These are phyloP conservation scores for Boulengeromyrus knoepffleri DNA, from an alignment of 2,113 vertebrate species.

Conservation along the genomic window DNA sequence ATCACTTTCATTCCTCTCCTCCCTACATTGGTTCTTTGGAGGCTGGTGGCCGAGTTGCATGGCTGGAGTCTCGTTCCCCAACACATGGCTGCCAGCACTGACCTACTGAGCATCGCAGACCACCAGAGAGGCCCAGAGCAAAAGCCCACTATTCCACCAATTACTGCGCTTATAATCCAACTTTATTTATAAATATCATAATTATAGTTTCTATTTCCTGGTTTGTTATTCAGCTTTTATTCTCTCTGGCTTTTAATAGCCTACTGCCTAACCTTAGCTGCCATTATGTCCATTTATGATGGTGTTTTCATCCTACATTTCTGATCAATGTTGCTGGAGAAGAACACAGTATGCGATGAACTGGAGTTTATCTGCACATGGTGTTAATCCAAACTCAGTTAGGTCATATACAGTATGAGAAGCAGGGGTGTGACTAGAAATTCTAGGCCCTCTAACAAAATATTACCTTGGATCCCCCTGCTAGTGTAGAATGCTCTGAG, in stretches of 20 bases:
- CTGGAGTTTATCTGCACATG: neutral
- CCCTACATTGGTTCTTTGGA: neutral
- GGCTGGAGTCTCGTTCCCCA: too few species aligned
- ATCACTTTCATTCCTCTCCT: neutral
- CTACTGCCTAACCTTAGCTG: neutral
- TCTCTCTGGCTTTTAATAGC: neutral
- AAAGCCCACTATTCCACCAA: neutral
- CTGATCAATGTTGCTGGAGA: neutral
- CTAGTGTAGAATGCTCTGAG: neutral
- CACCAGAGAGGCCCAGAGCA: neutral
- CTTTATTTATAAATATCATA: neutral
- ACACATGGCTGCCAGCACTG: neutral
- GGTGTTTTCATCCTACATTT: neutral
- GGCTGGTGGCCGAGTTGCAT: neutral
- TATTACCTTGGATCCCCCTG: neutral
- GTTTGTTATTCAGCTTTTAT: neutral
- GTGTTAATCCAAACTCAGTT: neutral
- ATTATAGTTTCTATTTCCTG: neutral
- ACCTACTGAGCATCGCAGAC: neutral
- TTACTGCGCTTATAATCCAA: neutral
- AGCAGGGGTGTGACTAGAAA: neutral
- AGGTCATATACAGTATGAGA: neutral
- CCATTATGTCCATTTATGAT: neutral
- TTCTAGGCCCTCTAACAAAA: neutral
- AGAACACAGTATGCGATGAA: neutral